Base-by-base conservation (phyloP, 1,140 invertebrate genomes). In the Aphaenogaster rudis region DNA sequence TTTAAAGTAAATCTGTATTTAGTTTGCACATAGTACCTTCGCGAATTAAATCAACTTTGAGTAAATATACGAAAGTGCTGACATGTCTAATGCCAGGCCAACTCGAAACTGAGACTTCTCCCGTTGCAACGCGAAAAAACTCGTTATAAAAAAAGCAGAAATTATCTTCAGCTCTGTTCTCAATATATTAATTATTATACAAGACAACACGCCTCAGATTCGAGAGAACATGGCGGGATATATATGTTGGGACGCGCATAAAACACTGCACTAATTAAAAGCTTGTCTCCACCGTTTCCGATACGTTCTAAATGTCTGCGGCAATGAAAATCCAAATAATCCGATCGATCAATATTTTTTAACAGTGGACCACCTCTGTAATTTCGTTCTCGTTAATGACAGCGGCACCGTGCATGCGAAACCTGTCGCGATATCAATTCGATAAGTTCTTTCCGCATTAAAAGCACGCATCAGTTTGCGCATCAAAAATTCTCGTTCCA, bases 331-430 rank as follows among this genome's bases (percentile, higher is more conserved):
- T 78, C 28, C 57, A 33, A 52, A 57, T 13, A 88, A 77, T 80
- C 17, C 48, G 42, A 8, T 48, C 33, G 42, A 64, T 72, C 33
- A 71, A 67, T 64, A 78, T 86, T 81, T 77, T 61, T 78, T 92
- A 93, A 92, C 72, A 92, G 92, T 93, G 93, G 92, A 88, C 93
- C 92, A 94, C 91, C 92, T 94, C 91, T 91, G 82, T 86, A 85
- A 77, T 69, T 67, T 57, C 45, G 15, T 86, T 64, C n/a, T 42
- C 59, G 36, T 72, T 81, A 45, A 48, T 69, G 57, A 52, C 48
- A 72, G 17, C 48, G 33, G 11, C 9, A 61, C 17, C 67, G 69
- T 74, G 69, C 54, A 84, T 84, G 74, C 69, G 42, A 50, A 84
- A 84, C 48, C 63, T 36, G 15, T 59, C 39, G 33, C 77, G 6